Percentiles rank a stretch among this genome's conserved stretches.
Evolutionary conservation across 2,113 vertebrate species (phyloP).

Genomic region (Aptenodytes patagonicus): DNA sequence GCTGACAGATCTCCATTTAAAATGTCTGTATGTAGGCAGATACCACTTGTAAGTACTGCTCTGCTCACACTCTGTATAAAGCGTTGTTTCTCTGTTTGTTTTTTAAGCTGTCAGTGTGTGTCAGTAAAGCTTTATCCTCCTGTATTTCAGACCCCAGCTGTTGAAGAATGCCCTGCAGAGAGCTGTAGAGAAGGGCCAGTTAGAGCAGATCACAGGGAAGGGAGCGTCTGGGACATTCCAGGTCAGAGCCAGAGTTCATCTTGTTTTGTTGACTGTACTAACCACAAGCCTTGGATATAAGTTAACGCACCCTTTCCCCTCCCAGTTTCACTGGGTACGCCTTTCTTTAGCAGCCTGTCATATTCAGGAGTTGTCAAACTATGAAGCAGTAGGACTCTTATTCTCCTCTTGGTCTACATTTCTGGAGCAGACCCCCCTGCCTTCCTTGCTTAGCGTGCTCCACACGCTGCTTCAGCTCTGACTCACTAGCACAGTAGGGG

Average conservation of each 20-base stretch:
- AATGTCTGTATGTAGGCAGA: constrained; percentile 15
- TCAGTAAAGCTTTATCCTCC: constrained; percentile 37
- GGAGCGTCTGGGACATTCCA: constrained; percentile 97
- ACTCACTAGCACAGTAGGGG: constrained; percentile 49
- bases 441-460: background rate
- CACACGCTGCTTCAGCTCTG: constrained; percentile 32
- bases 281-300: background rate
- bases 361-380: background rate
- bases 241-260: constrained; percentile 73
- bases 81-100: background rate
- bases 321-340: background rate
- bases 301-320: background rate
- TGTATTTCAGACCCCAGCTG: constrained; percentile 85
- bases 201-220: constrained; percentile 97
- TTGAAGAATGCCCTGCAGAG: constrained; percentile 91
- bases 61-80: background rate
- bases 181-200: constrained; percentile 91
- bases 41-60: background rate
- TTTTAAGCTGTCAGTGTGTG: constrained; percentile 8
- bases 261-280: background rate
- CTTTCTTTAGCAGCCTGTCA: background rate
- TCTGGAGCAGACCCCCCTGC: background rate
- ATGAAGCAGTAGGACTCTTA: background rate
- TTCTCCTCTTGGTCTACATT: background rate
- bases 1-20: constrained; percentile 19